These are phyloP conservation scores for Raphicerus campestris DNA, from an alignment of 2,113 vertebrate genomes.

Conservation along the genomic window DNA sequence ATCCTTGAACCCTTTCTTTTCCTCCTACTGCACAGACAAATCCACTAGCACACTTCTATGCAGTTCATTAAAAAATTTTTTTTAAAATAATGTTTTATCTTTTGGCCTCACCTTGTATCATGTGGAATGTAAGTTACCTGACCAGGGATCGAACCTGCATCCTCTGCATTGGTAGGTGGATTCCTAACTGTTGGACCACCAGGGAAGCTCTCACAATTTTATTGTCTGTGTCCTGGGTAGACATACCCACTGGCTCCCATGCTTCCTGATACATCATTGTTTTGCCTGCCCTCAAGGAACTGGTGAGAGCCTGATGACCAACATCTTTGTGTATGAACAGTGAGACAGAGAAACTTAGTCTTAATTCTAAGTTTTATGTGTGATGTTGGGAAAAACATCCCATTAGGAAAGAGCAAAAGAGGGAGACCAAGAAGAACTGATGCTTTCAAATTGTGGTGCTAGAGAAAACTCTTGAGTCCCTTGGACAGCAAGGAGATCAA, in stretches of 20 bases:
- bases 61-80: background rate
- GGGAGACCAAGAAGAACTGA: background rate
- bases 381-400: background rate
- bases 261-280: fast-evolving
- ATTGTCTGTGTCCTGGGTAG: background rate
- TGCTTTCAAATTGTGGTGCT: background rate
- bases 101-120: background rate
- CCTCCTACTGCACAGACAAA: background rate
- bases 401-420: background rate
- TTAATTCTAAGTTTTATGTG: background rate
- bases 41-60: background rate
- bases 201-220: background rate
- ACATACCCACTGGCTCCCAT: background rate
- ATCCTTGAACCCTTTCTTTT: background rate
- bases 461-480: background rate
- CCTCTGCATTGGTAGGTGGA: background rate
- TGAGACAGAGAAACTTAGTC: background rate
- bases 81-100: background rate
- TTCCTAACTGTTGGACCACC: background rate
- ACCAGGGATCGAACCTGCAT: background rate
- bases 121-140: background rate
- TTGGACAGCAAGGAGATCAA: background rate
- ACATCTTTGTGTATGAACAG: background rate
- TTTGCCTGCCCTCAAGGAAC: background rate
- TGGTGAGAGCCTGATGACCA: background rate